Evolutionary conservation across 2,797 vertebrate genomes (phyloP).

Genomic region (Hylomyscus alleni): DNA sequence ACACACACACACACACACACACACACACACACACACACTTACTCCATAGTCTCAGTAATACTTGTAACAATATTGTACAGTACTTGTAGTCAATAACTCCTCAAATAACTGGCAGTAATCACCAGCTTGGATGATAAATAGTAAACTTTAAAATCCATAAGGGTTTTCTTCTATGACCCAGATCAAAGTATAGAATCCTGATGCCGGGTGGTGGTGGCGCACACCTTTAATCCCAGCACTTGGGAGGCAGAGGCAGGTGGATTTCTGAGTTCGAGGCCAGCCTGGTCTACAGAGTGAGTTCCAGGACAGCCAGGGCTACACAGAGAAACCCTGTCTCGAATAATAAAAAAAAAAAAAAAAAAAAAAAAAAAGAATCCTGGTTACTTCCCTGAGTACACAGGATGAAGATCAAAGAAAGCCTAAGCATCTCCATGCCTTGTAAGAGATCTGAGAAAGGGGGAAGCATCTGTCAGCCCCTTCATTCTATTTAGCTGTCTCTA

Average conservation of each 20-base stretch:
- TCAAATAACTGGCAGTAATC: neutral
- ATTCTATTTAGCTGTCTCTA: neutral
- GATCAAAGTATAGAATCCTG: neutral
- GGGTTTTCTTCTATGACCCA: neutral
- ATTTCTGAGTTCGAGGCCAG: too few relatives aligned
- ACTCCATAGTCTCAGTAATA: neutral
- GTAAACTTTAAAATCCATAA: neutral
- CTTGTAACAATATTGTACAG: too few relatives aligned
- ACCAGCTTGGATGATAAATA: neutral
- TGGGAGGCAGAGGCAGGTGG: too few relatives aligned
- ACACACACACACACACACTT: neutral
- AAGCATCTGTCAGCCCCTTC: neutral
- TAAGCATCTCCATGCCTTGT: neutral
- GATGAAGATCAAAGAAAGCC: neutral
- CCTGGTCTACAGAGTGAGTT: too few relatives aligned
- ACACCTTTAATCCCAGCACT: too few relatives aligned
- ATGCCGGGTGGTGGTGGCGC: too few relatives aligned
- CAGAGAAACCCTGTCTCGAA: too few relatives aligned
- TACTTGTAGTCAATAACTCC: neutral
- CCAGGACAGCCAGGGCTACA: too few relatives aligned
- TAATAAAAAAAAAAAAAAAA: too few relatives aligned
- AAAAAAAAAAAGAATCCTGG: neutral
- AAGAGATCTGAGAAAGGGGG: neutral
- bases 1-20: neutral
- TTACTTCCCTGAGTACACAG: neutral